A percentile compares a stretch with the other conserved stretches of the same genome.
Conservation (phyloP, 1,140 invertebrate genomes). For the Phenacoccus solenopsis region DNA sequence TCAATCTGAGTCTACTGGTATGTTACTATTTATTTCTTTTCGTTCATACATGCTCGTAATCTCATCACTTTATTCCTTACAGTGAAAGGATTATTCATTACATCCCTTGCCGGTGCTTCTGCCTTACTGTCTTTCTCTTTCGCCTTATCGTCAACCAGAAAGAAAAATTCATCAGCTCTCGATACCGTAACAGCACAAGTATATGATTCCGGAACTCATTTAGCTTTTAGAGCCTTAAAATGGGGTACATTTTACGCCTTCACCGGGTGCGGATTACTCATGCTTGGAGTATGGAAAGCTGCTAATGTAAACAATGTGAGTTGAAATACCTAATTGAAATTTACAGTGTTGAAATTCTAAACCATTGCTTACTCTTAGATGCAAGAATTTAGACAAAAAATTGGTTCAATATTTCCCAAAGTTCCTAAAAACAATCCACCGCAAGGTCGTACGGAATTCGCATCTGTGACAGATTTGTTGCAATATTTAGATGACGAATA, state of each 20-base stretch:
- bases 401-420: constrained; percentile 38
- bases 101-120: constrained; percentile 29
- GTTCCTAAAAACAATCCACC: background rate
- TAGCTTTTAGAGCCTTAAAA: constrained; percentile 69
- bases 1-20: background rate
- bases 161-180: constrained; percentile 65
- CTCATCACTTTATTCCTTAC: background rate
- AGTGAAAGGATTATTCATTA: constrained; percentile 11
- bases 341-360: background rate
- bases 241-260: constrained; percentile 79
- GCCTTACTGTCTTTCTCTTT: constrained; percentile 66
- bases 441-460: constrained; percentile 1
- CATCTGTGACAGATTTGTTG: background rate
- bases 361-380: constrained; percentile 37
- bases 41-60: background rate
- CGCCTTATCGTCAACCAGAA: constrained; percentile 60
- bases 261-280: constrained; percentile 63
- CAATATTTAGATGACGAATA: constrained; percentile 12
- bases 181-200: constrained; percentile 44
- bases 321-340: constrained; percentile 19
- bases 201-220: constrained; percentile 56
- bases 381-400: constrained; percentile 55
- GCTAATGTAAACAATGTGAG: constrained; percentile 66
- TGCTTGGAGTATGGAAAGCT: constrained; percentile 76
- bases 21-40: background rate